These are phyloP conservation scores for Umimayanthus kanabou DNA, from an alignment of 92 coral and sea anemone genomes.

Conservation along the genomic window DNA sequence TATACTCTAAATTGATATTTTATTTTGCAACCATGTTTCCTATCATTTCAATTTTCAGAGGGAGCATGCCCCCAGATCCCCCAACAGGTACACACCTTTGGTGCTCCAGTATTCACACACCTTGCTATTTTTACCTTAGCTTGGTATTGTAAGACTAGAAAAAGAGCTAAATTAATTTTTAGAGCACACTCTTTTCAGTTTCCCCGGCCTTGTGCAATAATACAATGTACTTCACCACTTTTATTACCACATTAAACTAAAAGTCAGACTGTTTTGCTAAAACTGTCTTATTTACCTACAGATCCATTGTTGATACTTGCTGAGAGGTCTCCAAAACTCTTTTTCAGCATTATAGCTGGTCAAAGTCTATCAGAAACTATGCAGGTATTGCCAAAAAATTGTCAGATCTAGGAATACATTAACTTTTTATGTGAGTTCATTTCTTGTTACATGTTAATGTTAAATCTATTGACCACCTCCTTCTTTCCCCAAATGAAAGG, in stretches of 20 bases:
- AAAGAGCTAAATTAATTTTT: too few relatives aligned
- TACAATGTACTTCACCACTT: not conserved
- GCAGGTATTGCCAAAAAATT: constrained; percentile 9
- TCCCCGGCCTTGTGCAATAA: not conserved
- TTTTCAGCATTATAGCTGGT: constrained; percentile 1
- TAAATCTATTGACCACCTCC: not conserved
- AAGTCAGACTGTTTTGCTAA: not conserved
- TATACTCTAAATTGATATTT: too few relatives aligned
- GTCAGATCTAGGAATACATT: too few relatives aligned
- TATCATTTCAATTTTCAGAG: too few relatives aligned
- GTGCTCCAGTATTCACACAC: too few relatives aligned
- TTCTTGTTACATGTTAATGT: not conserved
- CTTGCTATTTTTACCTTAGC: too few relatives aligned
- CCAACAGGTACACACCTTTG: too few relatives aligned
- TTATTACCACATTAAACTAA: not conserved
- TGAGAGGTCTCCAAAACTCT: constrained; percentile 35
- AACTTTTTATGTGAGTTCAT: not conserved
- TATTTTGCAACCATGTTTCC: too few relatives aligned
- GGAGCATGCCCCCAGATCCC: too few relatives aligned
- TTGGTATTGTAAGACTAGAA: too few relatives aligned
- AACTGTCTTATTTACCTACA: not conserved
- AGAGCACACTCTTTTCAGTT: not conserved
- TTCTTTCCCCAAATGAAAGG: not conserved
- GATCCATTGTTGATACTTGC: constrained; percentile 34
- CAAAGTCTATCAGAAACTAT: constrained; percentile 1